These are phyloP conservation scores for Datnioides undecimradiatus DNA, from an alignment of 2,113 vertebrate species.

Conservation along the genomic window DNA sequence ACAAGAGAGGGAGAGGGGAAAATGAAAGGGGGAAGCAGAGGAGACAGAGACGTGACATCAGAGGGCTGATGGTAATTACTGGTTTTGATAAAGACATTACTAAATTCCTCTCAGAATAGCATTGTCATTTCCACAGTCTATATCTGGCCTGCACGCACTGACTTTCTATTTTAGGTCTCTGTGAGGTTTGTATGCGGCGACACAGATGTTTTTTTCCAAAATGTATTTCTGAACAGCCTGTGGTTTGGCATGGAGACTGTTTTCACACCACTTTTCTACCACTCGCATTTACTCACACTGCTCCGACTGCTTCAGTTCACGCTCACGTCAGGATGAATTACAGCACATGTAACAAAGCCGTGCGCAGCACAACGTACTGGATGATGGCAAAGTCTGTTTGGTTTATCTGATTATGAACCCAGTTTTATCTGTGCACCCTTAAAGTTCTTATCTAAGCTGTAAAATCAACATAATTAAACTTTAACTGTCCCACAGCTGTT, in stretches of 20 bases:
- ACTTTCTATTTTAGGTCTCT: conserved; percentile 67
- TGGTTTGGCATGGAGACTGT: conserved; percentile 60
- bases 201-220: conserved; percentile 44
- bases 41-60: conserved; percentile 74
- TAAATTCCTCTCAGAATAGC: conserved; percentile 68
- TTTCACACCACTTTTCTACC: conserved; percentile 63
- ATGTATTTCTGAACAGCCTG: conserved; percentile 65
- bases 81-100: conserved; percentile 74
- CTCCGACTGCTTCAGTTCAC: conserved; percentile 16
- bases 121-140: conserved; percentile 61
- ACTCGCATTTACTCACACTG: conserved; percentile 27
- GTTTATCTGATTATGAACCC: background rate
- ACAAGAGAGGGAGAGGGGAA: background rate
- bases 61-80: conserved; percentile 63
- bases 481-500: background rate
- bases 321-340: conserved; percentile 20
- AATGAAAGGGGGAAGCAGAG: conserved; percentile 46
- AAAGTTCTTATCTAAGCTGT: background rate
- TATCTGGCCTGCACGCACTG: conserved; percentile 39
- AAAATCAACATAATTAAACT: background rate
- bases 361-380: background rate
- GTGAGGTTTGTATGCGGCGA: conserved; percentile 58
- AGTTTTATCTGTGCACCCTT: background rate
- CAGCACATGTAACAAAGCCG: background rate
- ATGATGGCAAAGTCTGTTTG: background rate